Conservation (phyloP, 2,888 invertebrate species). For the Brachypalpus laphriformis region DNA sequence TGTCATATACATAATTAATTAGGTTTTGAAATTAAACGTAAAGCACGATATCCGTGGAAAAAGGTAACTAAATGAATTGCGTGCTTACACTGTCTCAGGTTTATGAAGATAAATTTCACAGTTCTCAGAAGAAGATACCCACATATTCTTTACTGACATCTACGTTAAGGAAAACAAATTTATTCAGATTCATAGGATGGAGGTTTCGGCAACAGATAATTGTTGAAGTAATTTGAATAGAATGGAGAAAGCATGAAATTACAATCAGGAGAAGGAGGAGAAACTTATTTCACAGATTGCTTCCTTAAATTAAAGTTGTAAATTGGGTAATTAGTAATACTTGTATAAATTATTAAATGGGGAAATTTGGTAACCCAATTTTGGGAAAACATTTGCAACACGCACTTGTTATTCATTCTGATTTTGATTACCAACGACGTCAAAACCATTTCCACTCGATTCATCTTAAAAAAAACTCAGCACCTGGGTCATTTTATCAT, state of each 20-base stretch:
- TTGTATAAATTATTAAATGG: background rate
- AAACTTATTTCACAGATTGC: background rate
- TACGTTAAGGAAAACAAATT: constrained; percentile 3
- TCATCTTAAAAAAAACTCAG: too few species aligned
- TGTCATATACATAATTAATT: constrained; percentile 34
- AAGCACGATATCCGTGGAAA: background rate
- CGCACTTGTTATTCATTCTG: too few species aligned
- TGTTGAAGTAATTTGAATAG: background rate
- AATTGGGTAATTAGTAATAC: background rate
- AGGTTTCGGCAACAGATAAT: background rate
- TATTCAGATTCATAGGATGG: background rate
- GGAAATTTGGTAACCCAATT: too few species aligned
- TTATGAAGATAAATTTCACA: constrained; percentile 22
- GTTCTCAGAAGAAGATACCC: background rate
- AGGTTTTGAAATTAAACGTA: constrained; percentile 29
- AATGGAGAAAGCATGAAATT: background rate
- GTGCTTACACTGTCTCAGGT: constrained; percentile 1
- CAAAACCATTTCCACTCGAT: too few species aligned
- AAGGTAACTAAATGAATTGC: constrained; percentile 16
- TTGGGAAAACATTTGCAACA: too few species aligned
- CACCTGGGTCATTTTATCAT: too few species aligned
- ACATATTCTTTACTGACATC: background rate
- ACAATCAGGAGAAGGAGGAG: background rate
- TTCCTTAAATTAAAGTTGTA: background rate
- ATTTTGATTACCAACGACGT: too few species aligned